Conservation (phyloP, 2,888 invertebrate species). For the Sycophila texana region DNA sequence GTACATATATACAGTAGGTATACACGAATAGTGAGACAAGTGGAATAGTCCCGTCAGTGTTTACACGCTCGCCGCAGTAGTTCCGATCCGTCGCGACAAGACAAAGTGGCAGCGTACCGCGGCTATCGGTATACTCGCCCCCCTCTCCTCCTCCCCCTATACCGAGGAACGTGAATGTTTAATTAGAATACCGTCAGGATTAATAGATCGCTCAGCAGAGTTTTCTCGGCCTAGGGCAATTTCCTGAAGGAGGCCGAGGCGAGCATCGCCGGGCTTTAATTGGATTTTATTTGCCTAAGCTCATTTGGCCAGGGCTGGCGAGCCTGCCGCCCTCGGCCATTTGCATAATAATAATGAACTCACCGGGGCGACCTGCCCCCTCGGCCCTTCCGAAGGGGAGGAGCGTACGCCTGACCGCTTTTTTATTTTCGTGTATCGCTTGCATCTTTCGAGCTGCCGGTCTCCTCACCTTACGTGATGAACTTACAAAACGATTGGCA, state of each 20-base stretch:
- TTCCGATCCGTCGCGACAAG: conserved; percentile 8
- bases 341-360: conserved; percentile 49
- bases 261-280: conserved; percentile 59
- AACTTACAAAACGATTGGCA: too few relatives aligned
- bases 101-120: conserved; percentile 15
- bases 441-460: conserved; percentile 2
- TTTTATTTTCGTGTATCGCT: conserved; percentile 6
- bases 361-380: neutral
- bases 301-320: conserved; percentile 29
- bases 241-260: neutral
- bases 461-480: too few relatives aligned
- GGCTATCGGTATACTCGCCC: neutral
- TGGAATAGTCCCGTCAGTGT: too few relatives aligned
- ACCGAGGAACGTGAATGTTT: conserved; percentile 29
- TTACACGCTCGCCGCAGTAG: conserved; percentile 19
- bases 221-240: conserved; percentile 18
- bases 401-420: conserved; percentile 15
- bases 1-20: too few relatives aligned
- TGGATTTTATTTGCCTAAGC: conserved; percentile 66
- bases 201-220: conserved; percentile 58
- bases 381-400: conserved; percentile 24
- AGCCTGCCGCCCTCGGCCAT: conserved; percentile 6
- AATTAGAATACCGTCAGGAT: conserved; percentile 53
- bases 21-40: too few relatives aligned
- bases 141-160: too few relatives aligned